Percentiles rank a stretch among this genome's conserved stretches.
Evolutionary conservation across 2,797 vertebrate genomes (phyloP).

Genomic region (Perodicticus potto): DNA sequence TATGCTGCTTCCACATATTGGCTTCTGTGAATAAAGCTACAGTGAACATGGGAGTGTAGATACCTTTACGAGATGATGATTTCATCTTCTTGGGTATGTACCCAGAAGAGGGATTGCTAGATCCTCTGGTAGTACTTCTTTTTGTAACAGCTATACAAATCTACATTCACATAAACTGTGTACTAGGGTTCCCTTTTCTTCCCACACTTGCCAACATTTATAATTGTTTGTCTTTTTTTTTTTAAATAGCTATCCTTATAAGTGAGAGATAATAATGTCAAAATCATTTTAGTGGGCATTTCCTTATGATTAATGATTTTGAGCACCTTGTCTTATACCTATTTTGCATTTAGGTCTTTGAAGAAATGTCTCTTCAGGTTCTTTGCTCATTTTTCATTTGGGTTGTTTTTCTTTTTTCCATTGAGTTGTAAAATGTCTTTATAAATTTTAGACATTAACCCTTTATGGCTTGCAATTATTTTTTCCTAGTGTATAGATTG

Average conservation of each 20-base stretch:
- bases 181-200: background rate
- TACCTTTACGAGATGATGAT: background rate
- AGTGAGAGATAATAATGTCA: background rate
- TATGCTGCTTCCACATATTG: background rate
- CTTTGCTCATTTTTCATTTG: background rate
- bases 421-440: background rate
- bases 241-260: background rate
- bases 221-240: background rate
- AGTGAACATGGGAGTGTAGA: background rate
- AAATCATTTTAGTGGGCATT: background rate
- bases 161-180: background rate
- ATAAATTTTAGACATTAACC: background rate
- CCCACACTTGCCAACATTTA: background rate
- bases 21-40: background rate
- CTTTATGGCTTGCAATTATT: background rate
- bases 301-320: background rate
- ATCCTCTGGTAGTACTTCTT: background rate
- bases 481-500: background rate
- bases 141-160: background rate
- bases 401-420: background rate
- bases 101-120: background rate
- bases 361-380: background rate
- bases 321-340: background rate
- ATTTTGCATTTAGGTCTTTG: background rate
- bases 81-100: background rate